Conservation (phyloP, 53 echinoderm and acorn worm species). For the Crossaster papposus region DNA sequence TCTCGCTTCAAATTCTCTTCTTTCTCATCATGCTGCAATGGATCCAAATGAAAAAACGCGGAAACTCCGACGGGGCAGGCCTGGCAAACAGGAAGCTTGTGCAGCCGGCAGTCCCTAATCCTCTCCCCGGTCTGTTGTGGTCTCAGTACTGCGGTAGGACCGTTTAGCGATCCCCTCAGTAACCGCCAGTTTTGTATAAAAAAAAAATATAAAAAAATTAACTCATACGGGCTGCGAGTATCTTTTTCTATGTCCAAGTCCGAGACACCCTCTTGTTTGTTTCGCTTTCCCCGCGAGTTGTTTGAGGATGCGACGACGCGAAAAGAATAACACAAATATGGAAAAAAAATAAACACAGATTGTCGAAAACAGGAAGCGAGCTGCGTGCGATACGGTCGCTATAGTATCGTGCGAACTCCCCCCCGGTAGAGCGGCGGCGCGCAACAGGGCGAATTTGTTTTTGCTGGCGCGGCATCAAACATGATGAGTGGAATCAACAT, state of each 20-base stretch:
- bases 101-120: conserved; percentile 32
- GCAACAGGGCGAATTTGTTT: not conserved
- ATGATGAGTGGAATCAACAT: no score
- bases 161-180: conserved; percentile 38
- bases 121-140: conserved; percentile 35
- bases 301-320: conserved; percentile 62
- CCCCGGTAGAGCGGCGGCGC: not conserved
- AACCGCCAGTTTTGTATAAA: not conserved
- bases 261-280: conserved; percentile 45
- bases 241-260: not conserved
- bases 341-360: conserved; percentile 46
- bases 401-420: not conserved
- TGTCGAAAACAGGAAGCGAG: conserved; percentile 57
- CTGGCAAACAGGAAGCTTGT: conserved; percentile 56
- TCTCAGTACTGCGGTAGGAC: conserved; percentile 41
- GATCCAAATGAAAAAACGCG: conserved; percentile 44
- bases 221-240: conserved; percentile 1
- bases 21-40: conserved; percentile 50
- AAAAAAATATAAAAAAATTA: conserved; percentile 2
- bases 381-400: not conserved
- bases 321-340: conserved; percentile 53
- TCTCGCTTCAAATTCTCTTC: no score
- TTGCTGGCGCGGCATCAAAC: not conserved
- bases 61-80: conserved; percentile 36
- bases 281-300: conserved; percentile 50